Conservation (phyloP, 2,797 vertebrate species). For the Sitta carolinensis region DNA sequence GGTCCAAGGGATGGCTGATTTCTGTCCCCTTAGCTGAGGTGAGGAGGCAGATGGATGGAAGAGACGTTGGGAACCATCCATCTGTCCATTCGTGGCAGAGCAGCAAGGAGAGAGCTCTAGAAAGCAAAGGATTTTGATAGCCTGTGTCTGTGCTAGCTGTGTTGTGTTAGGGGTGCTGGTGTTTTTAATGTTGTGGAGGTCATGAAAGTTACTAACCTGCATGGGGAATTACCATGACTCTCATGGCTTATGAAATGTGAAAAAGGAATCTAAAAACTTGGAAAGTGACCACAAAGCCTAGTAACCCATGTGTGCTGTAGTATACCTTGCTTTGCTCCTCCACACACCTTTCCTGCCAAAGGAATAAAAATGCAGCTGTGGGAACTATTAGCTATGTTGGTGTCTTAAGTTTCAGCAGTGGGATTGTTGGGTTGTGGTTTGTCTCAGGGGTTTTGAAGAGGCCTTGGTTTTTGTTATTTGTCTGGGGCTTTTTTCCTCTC, state of each 20-base stretch:
- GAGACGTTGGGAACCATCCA: neutral
- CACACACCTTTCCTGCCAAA: neutral
- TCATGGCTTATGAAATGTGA: neutral
- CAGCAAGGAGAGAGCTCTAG: neutral
- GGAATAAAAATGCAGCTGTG: neutral
- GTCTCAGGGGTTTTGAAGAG: neutral
- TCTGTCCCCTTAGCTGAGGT: neutral
- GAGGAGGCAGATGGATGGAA: neutral
- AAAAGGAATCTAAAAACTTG: neutral
- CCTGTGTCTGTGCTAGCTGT: neutral
- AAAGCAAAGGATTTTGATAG: neutral
- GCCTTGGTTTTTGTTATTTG: neutral
- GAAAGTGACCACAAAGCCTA: neutral
- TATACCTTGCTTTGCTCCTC: neutral
- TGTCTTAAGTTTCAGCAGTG: neutral
- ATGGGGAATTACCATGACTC: neutral
- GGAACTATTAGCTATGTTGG: neutral
- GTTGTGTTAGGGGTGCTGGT: neutral
- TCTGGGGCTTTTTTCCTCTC: neutral
- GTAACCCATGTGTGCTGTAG: neutral
- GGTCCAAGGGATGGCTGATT: neutral
- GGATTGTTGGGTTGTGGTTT: neutral
- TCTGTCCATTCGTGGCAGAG: neutral
- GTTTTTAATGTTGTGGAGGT: neutral
- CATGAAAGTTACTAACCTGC: neutral